Percentiles rank a stretch among this genome's conserved stretches.
Conservation (phyloP, 2,113 vertebrate genomes). For the Tretioscincus oriximinensis region DNA sequence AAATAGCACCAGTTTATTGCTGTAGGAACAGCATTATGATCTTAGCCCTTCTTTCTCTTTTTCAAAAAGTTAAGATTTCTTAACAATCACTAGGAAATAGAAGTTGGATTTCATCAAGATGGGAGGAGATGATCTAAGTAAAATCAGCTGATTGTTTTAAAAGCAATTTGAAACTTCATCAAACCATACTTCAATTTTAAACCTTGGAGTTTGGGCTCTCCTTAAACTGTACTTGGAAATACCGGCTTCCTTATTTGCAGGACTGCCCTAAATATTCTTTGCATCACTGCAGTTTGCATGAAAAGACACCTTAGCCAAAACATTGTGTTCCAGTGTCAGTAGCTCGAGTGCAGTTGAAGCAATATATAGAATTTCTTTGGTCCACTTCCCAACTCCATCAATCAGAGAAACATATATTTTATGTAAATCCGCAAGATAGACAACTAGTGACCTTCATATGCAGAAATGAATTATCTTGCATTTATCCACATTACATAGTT, state of each 20-base stretch:
- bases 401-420: background rate
- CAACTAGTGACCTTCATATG: background rate
- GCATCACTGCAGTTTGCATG: background rate
- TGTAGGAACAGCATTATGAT: accelerated
- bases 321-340: background rate
- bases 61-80: background rate
- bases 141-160: background rate
- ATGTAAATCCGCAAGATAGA: background rate
- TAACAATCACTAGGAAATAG: background rate
- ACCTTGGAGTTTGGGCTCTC: background rate
- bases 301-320: background rate
- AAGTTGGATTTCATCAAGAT: accelerated
- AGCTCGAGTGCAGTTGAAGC: background rate
- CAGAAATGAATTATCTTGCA: background rate
- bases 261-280: background rate
- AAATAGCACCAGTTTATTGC: accelerated
- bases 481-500: background rate
- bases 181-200: background rate
- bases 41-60: no score
- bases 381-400: background rate
- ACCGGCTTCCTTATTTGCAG: background rate
- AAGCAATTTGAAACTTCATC: background rate
- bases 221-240: background rate
- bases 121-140: background rate
- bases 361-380: background rate